Evolutionary conservation across 1,140 invertebrate genomes (phyloP).

Genomic region (Caenorhabditis inopinata): DNA sequence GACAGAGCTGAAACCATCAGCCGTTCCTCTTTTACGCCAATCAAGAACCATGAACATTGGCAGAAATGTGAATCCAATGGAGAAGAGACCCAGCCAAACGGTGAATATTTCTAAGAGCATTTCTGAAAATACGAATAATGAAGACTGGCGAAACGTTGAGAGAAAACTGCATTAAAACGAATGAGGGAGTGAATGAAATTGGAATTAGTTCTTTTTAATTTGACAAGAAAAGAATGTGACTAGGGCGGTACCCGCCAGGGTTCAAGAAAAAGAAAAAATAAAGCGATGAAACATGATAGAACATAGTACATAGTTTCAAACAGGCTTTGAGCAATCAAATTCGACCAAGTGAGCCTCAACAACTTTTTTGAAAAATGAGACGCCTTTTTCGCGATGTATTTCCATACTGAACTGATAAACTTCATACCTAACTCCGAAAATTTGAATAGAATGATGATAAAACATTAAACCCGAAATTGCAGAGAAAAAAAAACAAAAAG

Average conservation of each 20-base stretch:
- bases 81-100: constrained; percentile 61
- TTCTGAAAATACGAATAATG: constrained; percentile 42
- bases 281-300: neutral
- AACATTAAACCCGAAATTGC: too few relatives aligned
- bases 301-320: too few relatives aligned
- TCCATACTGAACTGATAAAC: too few relatives aligned
- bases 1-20: constrained; percentile 65
- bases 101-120: constrained; percentile 57
- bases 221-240: constrained; percentile 10
- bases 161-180: neutral
- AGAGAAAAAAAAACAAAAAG: neutral
- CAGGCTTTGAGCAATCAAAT: too few relatives aligned
- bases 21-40: constrained; percentile 59
- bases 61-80: constrained; percentile 63
- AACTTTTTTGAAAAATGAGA: too few relatives aligned
- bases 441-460: too few relatives aligned
- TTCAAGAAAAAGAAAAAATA: neutral
- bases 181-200: neutral
- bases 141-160: neutral
- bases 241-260: neutral
- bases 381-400: too few relatives aligned
- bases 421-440: too few relatives aligned
- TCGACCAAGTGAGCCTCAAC: too few relatives aligned
- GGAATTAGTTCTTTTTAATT: neutral
- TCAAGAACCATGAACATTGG: constrained; percentile 56